Percentiles rank a stretch among this genome's conserved stretches.
These are phyloP conservation scores for Cremastinae sp. DNA, from an alignment of 2,888 invertebrate species.

Conservation along the genomic window DNA sequence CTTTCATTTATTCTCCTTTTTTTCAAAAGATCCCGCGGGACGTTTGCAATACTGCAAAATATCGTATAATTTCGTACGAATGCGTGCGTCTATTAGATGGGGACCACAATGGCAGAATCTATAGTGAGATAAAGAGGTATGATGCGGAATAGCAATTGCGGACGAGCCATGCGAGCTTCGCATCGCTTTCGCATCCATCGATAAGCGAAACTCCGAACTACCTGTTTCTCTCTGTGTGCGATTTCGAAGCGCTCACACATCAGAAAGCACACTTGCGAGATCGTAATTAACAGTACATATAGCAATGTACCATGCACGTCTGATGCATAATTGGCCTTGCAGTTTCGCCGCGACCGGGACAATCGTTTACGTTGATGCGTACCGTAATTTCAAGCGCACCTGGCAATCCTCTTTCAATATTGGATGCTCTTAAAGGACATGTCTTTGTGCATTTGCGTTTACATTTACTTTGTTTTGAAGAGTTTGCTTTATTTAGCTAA, in stretches of 20 bases:
- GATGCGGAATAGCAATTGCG: constrained; percentile 49
- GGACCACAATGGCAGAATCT: constrained; percentile 20
- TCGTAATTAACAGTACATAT: constrained; percentile 52
- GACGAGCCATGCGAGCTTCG: constrained; percentile 43
- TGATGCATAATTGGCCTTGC: constrained; percentile 45
- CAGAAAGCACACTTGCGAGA: too few species aligned
- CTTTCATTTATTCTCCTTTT: too few species aligned
- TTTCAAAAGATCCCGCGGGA: too few species aligned
- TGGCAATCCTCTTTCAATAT: too few species aligned
- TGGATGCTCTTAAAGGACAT: too few species aligned
- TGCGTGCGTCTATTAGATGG: not conserved
- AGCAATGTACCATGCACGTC: constrained; percentile 41
- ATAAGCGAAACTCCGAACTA: constrained; percentile 30
- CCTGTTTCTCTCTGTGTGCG: not conserved
- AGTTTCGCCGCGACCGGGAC: constrained; percentile 39
- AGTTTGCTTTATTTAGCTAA: too few species aligned
- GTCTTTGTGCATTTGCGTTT: too few species aligned
- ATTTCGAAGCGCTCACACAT: too few species aligned
- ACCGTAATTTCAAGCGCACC: not conserved
- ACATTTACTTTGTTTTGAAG: too few species aligned
- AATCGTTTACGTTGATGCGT: constrained; percentile 36
- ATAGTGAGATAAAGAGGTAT: constrained; percentile 23
- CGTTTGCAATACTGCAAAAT: too few species aligned
- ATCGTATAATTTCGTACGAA: too few species aligned
- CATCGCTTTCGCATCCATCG: constrained; percentile 35